These are phyloP conservation scores for Eulemur coronatus DNA, from an alignment of 2,797 vertebrate genomes.

Conservation along the genomic window DNA sequence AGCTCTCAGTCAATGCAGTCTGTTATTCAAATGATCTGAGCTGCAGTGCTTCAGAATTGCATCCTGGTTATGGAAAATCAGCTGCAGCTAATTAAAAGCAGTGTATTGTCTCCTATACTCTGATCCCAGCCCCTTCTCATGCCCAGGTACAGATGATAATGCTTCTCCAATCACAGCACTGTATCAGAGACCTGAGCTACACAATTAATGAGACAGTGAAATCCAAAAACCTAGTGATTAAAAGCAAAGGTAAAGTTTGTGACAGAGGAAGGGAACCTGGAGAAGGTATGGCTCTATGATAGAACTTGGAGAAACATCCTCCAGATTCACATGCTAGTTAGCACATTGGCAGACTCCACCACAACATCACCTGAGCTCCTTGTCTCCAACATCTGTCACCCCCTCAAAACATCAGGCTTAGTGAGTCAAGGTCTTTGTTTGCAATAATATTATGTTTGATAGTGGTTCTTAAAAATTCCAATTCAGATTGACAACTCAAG, in stretches of 20 bases:
- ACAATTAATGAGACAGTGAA: slow-evolving; percentile 25
- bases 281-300: neutral
- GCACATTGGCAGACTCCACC: neutral
- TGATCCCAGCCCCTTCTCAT: neutral
- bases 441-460: neutral
- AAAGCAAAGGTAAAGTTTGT: slow-evolving; percentile 42
- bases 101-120: neutral
- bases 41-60: slow-evolving; percentile 52
- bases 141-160: neutral
- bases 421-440: neutral
- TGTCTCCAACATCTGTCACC: neutral
- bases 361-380: neutral
- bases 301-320: neutral
- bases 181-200: neutral
- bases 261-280: neutral
- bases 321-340: neutral
- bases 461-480: neutral
- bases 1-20: slow-evolving; percentile 73
- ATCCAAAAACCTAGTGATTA: neutral
- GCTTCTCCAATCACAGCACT: neutral
- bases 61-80: slow-evolving; percentile 61
- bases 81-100: slow-evolving; percentile 66
- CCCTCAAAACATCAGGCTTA: neutral
- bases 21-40: slow-evolving; percentile 77
- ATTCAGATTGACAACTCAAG: neutral